Evolutionary conservation across 1,140 invertebrate species (phyloP), one percentile per base, ranked within the genome.

Genomic region (Euwallacea similis): DNA sequence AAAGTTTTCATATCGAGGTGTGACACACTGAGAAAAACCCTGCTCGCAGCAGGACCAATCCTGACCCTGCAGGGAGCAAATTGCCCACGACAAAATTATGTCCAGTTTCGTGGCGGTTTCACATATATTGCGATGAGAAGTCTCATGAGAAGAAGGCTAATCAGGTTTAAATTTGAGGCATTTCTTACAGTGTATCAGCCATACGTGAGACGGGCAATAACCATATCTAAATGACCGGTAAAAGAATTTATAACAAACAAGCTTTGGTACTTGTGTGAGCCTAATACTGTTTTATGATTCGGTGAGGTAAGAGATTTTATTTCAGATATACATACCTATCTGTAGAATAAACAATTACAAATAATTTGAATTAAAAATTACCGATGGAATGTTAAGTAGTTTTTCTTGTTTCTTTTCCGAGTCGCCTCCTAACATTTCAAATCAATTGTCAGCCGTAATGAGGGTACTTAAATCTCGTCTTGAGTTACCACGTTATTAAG

Each of bases 311-410:
- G n/a, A 71, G 62, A 71, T 71, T 66, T 66, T 66, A 71, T 66
- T 71, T 71, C 69, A 66, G 63, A 66, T 71, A 71, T 66, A 50
- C 21, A 33, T 33, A 33, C 21, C 21, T 33, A 71, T 41, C 60
- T 60, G 54, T 62, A 66, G 21, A 33, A 33, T 71, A 71, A 60
- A 71, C 69, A 71, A 71, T 71, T 71, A 71, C 69, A 71, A 66
- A 60, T 60, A 71, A 71, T 71, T 71, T 71, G 63, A 71, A 71
- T 71, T 66, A 71, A 71, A 53, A 66, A 66, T 71, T 60, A 65
- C 63, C 13, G 43, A 50, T 43, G 68, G 69, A 60, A 71, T 65
- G 69, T 70, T 65, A 55, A 71, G 69, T 65, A 71, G 63, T 50
- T 60, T 66, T 71, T 59, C 55, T 71, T 71, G 61, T 60, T 60